phyloP scores from a whole-genome alignment of 2,888 invertebrate species.

The Macrostomum cliftonense region DNA sequence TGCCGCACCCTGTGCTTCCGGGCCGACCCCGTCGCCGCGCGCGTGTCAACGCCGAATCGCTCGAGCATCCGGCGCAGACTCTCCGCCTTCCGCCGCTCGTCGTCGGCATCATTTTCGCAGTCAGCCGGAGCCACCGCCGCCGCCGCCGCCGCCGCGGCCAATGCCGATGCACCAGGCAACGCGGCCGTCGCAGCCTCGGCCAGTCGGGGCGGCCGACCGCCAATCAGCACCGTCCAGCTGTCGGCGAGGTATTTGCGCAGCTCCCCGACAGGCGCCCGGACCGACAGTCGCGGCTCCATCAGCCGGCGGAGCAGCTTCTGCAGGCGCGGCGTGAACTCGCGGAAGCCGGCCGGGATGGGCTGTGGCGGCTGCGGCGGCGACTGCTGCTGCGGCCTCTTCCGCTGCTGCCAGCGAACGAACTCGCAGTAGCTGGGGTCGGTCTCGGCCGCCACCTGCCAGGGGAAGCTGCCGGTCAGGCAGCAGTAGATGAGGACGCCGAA shows the following conservation, averaged over 20 bases:
- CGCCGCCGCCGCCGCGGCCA: too few species aligned
- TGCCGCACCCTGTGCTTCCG: too few species aligned
- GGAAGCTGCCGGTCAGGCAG: slow-evolving; percentile 66
- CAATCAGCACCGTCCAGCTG: slow-evolving; percentile 46
- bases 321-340: slow-evolving; percentile 68
- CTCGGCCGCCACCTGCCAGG: slow-evolving; percentile 57
- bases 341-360: slow-evolving; percentile 22
- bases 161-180: too few species aligned
- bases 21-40: too few species aligned
- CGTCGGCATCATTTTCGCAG: too few species aligned
- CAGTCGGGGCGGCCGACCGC: too few species aligned
- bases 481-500: slow-evolving; percentile 85
- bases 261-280: slow-evolving; percentile 46
- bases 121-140: too few species aligned
- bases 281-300: slow-evolving; percentile 62
- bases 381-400: slow-evolving; percentile 38
- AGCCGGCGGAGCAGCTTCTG: slow-evolving; percentile 76
- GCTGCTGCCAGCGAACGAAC: slow-evolving; percentile 52
- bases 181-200: too few species aligned
- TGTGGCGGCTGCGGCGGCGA: slow-evolving; percentile 20
- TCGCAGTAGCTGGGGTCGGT: slow-evolving; percentile 43
- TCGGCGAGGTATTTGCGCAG: slow-evolving; percentile 57
- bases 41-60: too few species aligned
- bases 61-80: too few species aligned
- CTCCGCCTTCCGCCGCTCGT: too few species aligned